Evolutionary conservation across 1,140 invertebrate genomes (phyloP).

Genomic region (Amyelois transitella): DNA sequence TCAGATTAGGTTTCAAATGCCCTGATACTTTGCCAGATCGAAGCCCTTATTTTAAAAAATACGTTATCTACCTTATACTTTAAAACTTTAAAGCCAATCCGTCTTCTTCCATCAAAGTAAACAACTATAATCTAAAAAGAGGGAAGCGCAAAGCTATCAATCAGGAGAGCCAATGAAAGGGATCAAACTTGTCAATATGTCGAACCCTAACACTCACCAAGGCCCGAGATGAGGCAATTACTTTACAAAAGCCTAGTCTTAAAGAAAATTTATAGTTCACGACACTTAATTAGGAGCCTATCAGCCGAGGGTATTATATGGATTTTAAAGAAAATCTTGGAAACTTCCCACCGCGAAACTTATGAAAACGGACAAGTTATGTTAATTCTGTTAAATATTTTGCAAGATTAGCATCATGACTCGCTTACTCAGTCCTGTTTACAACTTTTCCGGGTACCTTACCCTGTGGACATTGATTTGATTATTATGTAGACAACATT

Average conservation of each 20-base stretch:
- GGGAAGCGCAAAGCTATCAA: slow-evolving; percentile 11
- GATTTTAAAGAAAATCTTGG: not conserved
- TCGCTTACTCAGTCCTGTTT: not conserved
- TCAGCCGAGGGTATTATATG: slow-evolving; percentile 3
- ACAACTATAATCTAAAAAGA: not conserved
- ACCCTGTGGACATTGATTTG: no score
- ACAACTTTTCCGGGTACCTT: no score
- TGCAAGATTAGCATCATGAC: not conserved
- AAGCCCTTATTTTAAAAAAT: not conserved
- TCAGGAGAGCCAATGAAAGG: slow-evolving; percentile 15
- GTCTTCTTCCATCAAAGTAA: not conserved
- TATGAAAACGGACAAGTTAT: not conserved
- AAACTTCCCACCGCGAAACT: not conserved
- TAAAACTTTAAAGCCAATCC: slow-evolving; percentile 9
- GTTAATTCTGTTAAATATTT: not conserved
- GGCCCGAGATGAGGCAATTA: slow-evolving; percentile 10
- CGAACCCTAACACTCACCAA: slow-evolving; percentile 12
- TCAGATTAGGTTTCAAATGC: no score
- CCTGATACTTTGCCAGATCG: not conserved
- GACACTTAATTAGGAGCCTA: slow-evolving; percentile 12
- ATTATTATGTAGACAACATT: not conserved
- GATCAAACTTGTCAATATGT: slow-evolving; percentile 22
- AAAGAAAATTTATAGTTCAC: slow-evolving; percentile 11
- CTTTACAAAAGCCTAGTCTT: slow-evolving; percentile 9
- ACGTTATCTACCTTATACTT: not conserved